Base-by-base conservation (phyloP, 2,888 invertebrate genomes). In the Microplitis deprimator region DNA sequence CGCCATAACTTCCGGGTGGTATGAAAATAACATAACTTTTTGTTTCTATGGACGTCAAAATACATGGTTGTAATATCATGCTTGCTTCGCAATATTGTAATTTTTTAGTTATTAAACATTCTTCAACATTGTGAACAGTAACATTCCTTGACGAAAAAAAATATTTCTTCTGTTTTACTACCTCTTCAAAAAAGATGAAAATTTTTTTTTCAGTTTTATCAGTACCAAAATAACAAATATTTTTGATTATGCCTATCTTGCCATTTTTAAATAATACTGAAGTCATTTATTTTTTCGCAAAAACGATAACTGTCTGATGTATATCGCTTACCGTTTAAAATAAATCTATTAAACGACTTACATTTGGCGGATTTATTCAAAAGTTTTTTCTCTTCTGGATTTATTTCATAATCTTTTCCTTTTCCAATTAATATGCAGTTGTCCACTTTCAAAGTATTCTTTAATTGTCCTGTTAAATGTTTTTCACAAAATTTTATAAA, bases 91-190 rank as follows among this genome's bases (percentile, higher is more conserved):
- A 73, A 13, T 60, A 39, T 61, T 61, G 75, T 10, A 73, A 38
- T 39, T 72, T 29, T 10, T 40, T 74, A 6, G 71, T 75, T 59
- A 79, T 64, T 65, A 71, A 59, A 59, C 59, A 59, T 59, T 59
- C 61, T 50, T 59, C 20, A 17, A 75, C 64, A 16, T 73, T 73
- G 29, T 73, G 20, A 68, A 73, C 62, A 38, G 77, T 73, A 8
- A 39, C 6, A 6, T 77, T 38, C 8, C 67, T 41, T n/a, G 62
- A 77, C 10, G 67, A 68, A 16, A 62, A 16, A 10, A 79, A 38
- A 59, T 72, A 70, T 68, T 77, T 69, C n/a, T 29, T 76, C 17
- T 73, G 76, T 2, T 68, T 62, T 41, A 20, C 41, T 16, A 80
- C 75, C 6, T 69, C 64, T 13, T 62, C 67, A 73, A 62, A 73